Conservation (phyloP, 2,888 invertebrate species). For the Mimas tiliae region DNA sequence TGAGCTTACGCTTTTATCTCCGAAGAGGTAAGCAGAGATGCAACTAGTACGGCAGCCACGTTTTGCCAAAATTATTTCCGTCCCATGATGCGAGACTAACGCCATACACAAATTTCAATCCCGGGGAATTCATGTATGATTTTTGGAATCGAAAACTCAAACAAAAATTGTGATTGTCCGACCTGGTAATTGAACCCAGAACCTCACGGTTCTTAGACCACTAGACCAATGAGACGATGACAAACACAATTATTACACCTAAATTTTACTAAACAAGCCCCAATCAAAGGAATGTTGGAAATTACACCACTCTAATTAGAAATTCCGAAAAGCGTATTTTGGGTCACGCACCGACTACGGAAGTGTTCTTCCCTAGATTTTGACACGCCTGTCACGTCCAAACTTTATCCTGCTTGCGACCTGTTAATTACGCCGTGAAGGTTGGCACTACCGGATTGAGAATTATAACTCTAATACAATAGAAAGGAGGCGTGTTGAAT, state of each 20-base stretch:
- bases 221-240: too few species aligned
- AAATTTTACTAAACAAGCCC: neutral
- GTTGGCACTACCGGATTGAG: slow-evolving; percentile 15
- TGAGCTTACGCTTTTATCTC: too few species aligned
- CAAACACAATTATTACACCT: neutral
- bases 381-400: slow-evolving; percentile 27
- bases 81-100: too few species aligned
- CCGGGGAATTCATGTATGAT: too few species aligned
- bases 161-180: too few species aligned
- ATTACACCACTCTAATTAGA: slow-evolving; percentile 13
- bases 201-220: too few species aligned
- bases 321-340: slow-evolving; percentile 12
- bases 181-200: too few species aligned
- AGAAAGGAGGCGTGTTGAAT: slow-evolving; percentile 5
- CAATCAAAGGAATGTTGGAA: slow-evolving; percentile 5
- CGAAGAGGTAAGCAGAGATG: too few species aligned
- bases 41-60: too few species aligned
- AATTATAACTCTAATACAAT: slow-evolving; percentile 4
- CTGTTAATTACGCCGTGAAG: slow-evolving; percentile 32
- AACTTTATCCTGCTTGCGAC: slow-evolving; percentile 33
- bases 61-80: too few species aligned
- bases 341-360: slow-evolving; percentile 17
- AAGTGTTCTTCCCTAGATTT: slow-evolving; percentile 20
- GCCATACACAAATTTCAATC: too few species aligned
- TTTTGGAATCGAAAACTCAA: too few species aligned